Evolutionary conservation across 2,888 invertebrate genomes (phyloP).

Genomic region (Pachymerium ferrugineum): DNA sequence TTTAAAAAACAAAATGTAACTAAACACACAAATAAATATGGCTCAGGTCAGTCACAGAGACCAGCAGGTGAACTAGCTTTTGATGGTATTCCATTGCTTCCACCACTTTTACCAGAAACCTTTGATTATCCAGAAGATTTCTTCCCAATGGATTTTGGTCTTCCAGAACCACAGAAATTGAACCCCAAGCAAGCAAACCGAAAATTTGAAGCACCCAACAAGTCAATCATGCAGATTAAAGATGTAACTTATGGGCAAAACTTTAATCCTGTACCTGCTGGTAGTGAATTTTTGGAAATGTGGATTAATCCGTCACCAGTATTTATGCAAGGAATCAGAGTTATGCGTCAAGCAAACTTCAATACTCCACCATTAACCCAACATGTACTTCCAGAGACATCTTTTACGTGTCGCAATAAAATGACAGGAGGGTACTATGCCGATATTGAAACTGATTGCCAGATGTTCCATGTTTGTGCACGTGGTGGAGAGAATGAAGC

Average conservation of each 20-base stretch:
- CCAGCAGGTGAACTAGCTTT: background rate
- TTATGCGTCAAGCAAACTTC: background rate
- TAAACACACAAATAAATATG: too few relatives aligned
- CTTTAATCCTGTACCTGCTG: conserved; percentile 19
- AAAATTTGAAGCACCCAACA: background rate
- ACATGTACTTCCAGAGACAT: background rate
- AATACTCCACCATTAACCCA: background rate
- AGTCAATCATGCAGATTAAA: background rate
- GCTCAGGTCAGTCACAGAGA: background rate
- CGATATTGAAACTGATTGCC: conserved; percentile 28
- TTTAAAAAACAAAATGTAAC: background rate
- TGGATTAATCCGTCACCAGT: conserved; percentile 22
- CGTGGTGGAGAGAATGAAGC: background rate
- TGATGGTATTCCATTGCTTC: background rate
- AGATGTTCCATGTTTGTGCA: conserved; percentile 32
- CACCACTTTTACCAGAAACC: background rate
- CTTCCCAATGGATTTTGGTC: background rate
- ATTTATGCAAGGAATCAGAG: background rate
- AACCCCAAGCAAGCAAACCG: background rate
- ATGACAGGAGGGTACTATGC: conserved; percentile 29
- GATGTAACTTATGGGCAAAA: background rate
- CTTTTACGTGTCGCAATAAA: conserved; percentile 27
- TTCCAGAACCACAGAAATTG: background rate
- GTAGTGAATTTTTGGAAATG: conserved; percentile 27
- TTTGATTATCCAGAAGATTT: background rate